phyloP scores from a whole-genome alignment of 1,140 invertebrate species.

The Calephelis virginiensis region DNA sequence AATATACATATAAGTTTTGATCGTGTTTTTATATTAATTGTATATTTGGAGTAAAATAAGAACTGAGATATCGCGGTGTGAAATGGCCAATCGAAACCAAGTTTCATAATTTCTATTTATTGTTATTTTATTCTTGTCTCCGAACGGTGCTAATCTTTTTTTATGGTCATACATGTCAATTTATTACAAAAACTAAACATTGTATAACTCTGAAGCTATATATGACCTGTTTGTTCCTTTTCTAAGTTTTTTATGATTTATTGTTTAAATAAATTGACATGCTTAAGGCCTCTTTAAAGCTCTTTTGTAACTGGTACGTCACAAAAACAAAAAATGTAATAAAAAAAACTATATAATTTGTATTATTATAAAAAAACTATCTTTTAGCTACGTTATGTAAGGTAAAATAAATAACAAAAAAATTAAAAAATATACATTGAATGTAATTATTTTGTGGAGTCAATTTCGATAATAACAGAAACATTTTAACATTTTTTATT shows the following conservation, averaged over 20 bases:
- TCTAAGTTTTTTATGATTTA: neutral
- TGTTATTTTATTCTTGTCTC: conserved; percentile 50
- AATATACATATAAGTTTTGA: conserved; percentile 41
- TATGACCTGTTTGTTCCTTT: neutral
- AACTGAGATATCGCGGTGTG: conserved; percentile 23
- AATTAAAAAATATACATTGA: no score
- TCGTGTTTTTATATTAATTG: conserved; percentile 43
- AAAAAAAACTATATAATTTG: no score
- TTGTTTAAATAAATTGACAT: neutral
- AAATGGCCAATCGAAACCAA: conserved; percentile 43
- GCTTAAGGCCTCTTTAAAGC: neutral
- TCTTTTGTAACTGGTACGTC: no score
- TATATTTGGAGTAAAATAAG: conserved; percentile 38
- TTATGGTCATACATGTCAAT: conserved; percentile 18
- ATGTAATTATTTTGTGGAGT: no score
- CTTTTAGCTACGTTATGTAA: no score
- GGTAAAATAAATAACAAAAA: no score
- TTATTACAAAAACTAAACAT: conserved; percentile 25
- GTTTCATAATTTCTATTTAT: conserved; percentile 37
- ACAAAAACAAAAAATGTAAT: no score
- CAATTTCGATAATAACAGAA: no score
- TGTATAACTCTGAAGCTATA: neutral
- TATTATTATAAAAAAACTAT: no score
- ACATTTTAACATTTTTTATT: no score
- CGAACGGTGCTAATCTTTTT: conserved; percentile 63